Evolutionary conservation across 2,888 invertebrate species (phyloP).

Genomic region (Habroteleia sp.): DNA sequence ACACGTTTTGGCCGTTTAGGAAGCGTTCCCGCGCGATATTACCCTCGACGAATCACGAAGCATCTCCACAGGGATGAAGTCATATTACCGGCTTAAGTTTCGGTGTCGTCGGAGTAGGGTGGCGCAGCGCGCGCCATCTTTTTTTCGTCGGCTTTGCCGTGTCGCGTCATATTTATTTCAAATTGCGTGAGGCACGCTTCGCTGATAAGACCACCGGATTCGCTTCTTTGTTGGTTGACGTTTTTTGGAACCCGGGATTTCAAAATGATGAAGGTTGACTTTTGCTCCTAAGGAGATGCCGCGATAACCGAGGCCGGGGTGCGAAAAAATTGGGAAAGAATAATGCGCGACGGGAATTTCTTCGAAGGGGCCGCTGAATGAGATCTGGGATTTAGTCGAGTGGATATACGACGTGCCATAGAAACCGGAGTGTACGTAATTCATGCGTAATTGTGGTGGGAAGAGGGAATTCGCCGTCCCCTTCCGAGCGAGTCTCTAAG

Average conservation of each 20-base stretch:
- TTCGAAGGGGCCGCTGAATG: conserved; percentile 34
- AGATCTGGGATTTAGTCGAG: conserved; percentile 35
- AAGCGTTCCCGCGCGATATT: conserved; percentile 44
- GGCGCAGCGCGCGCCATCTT: conserved; percentile 20
- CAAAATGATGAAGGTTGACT: conserved; percentile 50
- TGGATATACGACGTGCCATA: conserved; percentile 25
- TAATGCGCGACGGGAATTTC: conserved; percentile 41
- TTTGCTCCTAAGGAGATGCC: conserved; percentile 28
- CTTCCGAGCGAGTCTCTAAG: no score
- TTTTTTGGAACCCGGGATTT: conserved; percentile 34
- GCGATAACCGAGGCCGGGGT: conserved; percentile 37
- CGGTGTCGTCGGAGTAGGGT: background rate
- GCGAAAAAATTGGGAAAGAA: conserved; percentile 41
- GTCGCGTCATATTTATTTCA: conserved; percentile 62
- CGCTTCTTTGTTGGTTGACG: conserved; percentile 37
- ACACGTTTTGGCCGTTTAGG: conserved; percentile 55
- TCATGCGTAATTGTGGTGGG: conserved; percentile 30
- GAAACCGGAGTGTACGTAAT: conserved; percentile 34
- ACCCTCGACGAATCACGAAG: conserved; percentile 43
- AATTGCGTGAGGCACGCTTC: conserved; percentile 42
- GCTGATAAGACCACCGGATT: conserved; percentile 47
- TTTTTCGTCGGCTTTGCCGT: conserved; percentile 34
- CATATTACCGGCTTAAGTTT: conserved; percentile 58
- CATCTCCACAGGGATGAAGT: conserved; percentile 53
- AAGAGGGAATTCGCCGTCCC: background rate